A percentile compares a stretch with the other conserved stretches of the same genome.
Evolutionary conservation across 2,797 vertebrate species (phyloP).

Genomic region (Arctocebus calabarensis): DNA sequence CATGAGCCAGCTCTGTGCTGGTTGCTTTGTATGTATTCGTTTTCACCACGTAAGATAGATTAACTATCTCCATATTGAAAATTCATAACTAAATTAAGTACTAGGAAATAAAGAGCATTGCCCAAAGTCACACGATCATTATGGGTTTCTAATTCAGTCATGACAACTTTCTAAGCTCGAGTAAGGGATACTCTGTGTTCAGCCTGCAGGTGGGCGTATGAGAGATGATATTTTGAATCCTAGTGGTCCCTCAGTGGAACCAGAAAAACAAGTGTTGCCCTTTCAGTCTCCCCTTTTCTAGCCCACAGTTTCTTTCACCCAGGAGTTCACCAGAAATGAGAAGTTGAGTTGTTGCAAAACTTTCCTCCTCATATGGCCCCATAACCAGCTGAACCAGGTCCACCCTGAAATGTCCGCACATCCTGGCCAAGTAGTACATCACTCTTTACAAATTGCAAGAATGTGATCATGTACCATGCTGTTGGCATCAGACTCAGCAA

Average conservation of each 20-base stretch:
- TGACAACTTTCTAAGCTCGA: not conserved
- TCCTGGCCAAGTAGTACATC: not conserved
- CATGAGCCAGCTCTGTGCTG: not conserved
- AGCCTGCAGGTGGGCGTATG: not conserved
- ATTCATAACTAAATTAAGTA: not conserved
- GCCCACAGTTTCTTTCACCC: not conserved
- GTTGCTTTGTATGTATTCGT: accelerated
- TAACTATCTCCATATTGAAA: not conserved
- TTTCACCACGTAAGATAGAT: not conserved
- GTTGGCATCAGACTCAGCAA: not conserved
- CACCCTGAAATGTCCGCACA: not conserved
- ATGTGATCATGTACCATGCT: too few species aligned
- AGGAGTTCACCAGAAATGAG: not conserved
- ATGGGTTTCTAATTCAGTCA: not conserved
- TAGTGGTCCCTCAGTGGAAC: not conserved
- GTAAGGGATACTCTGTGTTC: not conserved
- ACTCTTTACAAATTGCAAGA: not conserved
- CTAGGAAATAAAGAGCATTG: not conserved
- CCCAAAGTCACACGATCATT: not conserved
- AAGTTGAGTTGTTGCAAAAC: slow-evolving; percentile 16
- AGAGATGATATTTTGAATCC: too few species aligned
- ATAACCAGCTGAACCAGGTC: accelerated
- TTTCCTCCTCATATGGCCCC: not conserved
- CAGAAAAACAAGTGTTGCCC: not conserved
- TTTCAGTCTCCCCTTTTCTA: accelerated